Evolutionary conservation across 2,797 vertebrate species (phyloP).

Genomic region (Sciaenops ocellatus): DNA sequence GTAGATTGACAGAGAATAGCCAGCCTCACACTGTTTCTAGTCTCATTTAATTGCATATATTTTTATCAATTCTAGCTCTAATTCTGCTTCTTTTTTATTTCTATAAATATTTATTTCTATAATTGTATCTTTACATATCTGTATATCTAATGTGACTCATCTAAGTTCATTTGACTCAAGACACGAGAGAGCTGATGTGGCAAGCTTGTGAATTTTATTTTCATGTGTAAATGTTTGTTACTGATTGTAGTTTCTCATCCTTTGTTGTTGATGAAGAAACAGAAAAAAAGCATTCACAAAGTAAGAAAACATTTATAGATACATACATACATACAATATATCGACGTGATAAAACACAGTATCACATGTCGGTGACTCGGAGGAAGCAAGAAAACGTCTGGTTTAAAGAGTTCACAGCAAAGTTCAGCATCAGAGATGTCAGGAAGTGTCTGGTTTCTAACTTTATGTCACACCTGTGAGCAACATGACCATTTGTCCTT

Average conservation of each 20-base stretch:
- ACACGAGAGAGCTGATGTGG: slow-evolving; percentile 37
- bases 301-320: slow-evolving; percentile 75
- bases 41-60: too few relatives aligned
- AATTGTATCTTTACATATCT: too few relatives aligned
- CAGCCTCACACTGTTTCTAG: too few relatives aligned
- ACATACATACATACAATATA: slow-evolving; percentile 61
- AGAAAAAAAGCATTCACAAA: slow-evolving; percentile 76
- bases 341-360: slow-evolving; percentile 62
- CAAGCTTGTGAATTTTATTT: slow-evolving; percentile 73
- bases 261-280: slow-evolving; percentile 66
- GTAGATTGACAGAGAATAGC: background rate
- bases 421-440: slow-evolving; percentile 39
- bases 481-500: slow-evolving; percentile 2
- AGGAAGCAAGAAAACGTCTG: slow-evolving; percentile 5
- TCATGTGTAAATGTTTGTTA: slow-evolving; percentile 73
- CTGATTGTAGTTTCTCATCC: slow-evolving; percentile 69
- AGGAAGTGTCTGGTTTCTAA: background rate
- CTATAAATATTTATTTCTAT: too few relatives aligned
- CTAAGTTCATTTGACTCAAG: slow-evolving; percentile 14
- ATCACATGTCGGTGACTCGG: slow-evolving; percentile 34
- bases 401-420: slow-evolving; percentile 30
- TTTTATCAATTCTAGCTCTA: too few relatives aligned
- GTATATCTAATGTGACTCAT: too few relatives aligned
- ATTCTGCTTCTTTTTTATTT: too few relatives aligned
- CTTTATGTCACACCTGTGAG: background rate